Percentiles rank a stretch among this genome's conserved stretches.
phyloP scores from a whole-genome alignment of 2,888 invertebrate species.

The Allolobophora icterica region DNA sequence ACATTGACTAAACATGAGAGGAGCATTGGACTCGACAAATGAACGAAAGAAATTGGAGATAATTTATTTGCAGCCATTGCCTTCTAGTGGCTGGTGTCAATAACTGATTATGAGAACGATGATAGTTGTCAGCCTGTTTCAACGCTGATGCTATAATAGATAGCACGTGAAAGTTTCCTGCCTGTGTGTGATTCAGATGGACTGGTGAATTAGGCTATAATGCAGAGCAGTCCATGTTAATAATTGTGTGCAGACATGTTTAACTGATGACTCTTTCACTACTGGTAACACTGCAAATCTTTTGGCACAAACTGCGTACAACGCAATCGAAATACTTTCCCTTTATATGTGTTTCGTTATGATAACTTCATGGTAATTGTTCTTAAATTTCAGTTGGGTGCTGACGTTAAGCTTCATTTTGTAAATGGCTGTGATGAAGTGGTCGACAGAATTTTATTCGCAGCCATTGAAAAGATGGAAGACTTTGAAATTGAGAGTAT shows the following conservation, averaged over 20 bases:
- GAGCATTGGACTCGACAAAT: too few species aligned
- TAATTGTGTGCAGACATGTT: background rate
- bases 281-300: background rate
- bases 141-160: too few species aligned
- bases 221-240: background rate
- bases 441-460: background rate
- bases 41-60: too few species aligned
- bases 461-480: constrained; percentile 24
- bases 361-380: background rate
- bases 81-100: too few species aligned
- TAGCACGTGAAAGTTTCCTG: background rate
- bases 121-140: too few species aligned
- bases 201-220: background rate
- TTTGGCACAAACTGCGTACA: too few species aligned
- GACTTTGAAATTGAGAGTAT: constrained; percentile 1
- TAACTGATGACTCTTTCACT: background rate
- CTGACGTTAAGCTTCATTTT: constrained; percentile 14
- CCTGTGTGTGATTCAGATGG: background rate
- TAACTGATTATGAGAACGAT: too few species aligned
- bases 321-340: background rate
- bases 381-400: background rate
- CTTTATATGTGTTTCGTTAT: background rate
- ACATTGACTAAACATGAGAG: too few species aligned
- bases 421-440: constrained; percentile 24
- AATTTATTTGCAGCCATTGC: too few species aligned